These are phyloP conservation scores for Neotoxoptera formosana DNA, from an alignment of 1,140 invertebrate species.

Conservation along the genomic window DNA sequence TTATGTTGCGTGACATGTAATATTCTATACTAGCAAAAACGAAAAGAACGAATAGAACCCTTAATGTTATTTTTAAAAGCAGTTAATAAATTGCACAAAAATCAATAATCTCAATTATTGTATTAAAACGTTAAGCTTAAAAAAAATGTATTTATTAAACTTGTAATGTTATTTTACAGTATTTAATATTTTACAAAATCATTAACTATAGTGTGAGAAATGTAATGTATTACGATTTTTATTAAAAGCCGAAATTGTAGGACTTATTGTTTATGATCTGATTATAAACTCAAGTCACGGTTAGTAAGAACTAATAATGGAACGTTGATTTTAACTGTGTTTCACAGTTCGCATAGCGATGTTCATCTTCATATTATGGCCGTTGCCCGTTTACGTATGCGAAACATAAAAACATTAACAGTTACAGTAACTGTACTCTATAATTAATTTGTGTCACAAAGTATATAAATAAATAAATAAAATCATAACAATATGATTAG, in stretches of 20 bases:
- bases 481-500: neutral
- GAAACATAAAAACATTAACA: neutral
- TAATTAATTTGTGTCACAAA: neutral
- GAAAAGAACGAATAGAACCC: neutral
- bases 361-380: neutral
- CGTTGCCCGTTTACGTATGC: neutral
- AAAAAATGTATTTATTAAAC: neutral
- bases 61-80: slow-evolving; percentile 6
- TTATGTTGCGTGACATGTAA: neutral
- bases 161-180: neutral
- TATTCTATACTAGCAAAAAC: neutral
- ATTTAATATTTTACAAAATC: neutral
- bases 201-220: neutral
- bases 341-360: neutral
- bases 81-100: neutral
- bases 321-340: neutral
- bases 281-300: slow-evolving; percentile 2
- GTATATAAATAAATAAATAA: neutral
- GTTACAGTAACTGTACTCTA: neutral
- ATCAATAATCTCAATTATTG: neutral
- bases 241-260: neutral
- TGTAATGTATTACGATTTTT: neutral
- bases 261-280: neutral
- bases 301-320: neutral
- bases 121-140: neutral